Percentiles rank a stretch among this genome's conserved stretches.
phyloP scores from a whole-genome alignment of 2,797 vertebrate species.

The Danionella dracula region DNA sequence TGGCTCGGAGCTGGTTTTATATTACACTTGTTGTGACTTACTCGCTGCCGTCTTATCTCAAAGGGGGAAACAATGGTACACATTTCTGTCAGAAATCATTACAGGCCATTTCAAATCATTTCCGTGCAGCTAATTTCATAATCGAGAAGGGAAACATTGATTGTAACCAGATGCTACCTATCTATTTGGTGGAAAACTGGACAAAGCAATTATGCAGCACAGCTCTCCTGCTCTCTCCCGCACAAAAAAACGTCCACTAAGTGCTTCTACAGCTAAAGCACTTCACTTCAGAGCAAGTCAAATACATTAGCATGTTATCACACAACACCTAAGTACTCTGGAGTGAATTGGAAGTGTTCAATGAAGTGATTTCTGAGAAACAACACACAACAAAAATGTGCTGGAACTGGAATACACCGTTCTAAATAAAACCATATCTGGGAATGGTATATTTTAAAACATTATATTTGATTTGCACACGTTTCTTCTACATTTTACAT shows the following conservation, averaged over 20 bases:
- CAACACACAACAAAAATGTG: background rate
- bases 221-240: slow-evolving; percentile 16
- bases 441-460: no score
- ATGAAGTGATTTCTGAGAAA: slow-evolving; percentile 4
- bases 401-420: background rate
- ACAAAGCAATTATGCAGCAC: slow-evolving; percentile 38
- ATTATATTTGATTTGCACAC: no score
- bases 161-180: slow-evolving; percentile 65
- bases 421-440: no score
- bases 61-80: slow-evolving; percentile 54
- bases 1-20: slow-evolving; percentile 34
- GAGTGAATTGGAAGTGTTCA: slow-evolving; percentile 15
- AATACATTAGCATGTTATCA: slow-evolving; percentile 42
- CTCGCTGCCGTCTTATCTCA: slow-evolving; percentile 67
- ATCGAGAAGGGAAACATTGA: slow-evolving; percentile 62
- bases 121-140: slow-evolving; percentile 61
- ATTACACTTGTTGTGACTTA: slow-evolving; percentile 58
- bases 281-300: slow-evolving; percentile 36
- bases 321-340: slow-evolving; percentile 24
- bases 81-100: slow-evolving; percentile 66
- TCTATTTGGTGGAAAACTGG: slow-evolving; percentile 56
- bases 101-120: slow-evolving; percentile 64
- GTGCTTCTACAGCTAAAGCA: slow-evolving; percentile 32
- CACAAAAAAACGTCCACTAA: slow-evolving; percentile 10
- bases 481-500: no score